A percentile compares a stretch with the other conserved stretches of the same genome.
Conservation (phyloP, 2,888 invertebrate species). For the Epinotia brunnichana region DNA sequence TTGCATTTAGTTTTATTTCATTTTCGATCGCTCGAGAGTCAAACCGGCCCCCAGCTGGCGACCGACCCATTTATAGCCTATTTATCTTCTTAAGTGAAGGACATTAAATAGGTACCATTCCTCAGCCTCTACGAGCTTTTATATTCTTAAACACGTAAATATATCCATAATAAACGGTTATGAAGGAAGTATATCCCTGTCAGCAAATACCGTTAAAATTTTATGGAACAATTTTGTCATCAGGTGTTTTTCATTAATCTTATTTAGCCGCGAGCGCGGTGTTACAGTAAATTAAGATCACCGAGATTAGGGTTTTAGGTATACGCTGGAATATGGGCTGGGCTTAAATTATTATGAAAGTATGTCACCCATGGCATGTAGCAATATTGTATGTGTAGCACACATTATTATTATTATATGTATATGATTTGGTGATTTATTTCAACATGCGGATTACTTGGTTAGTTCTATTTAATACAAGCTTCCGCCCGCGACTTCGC, state of each 20-base stretch:
- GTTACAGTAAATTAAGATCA: constrained; percentile 35
- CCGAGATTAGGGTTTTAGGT: constrained; percentile 17
- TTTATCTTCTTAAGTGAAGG: too few species aligned
- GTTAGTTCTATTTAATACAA: too few species aligned
- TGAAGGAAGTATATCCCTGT: not conserved
- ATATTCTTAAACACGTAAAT: not conserved
- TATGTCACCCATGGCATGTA: not conserved
- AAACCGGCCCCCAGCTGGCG: too few species aligned
- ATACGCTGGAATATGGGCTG: constrained; percentile 14
- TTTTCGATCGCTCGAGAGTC: too few species aligned
- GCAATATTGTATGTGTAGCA: not conserved
- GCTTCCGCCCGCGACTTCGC: too few species aligned
- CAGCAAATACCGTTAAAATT: not conserved
- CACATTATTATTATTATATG: not conserved
- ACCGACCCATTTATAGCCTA: too few species aligned
- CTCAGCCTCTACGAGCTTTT: not conserved
- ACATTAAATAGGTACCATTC: not conserved
- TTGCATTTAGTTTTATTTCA: too few species aligned
- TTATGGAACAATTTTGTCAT: constrained; percentile 1
- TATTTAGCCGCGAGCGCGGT: constrained; percentile 28
- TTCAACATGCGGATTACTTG: too few species aligned
- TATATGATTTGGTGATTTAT: too few species aligned
- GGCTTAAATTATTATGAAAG: constrained; percentile 5
- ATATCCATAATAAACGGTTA: not conserved
- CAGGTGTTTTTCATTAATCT: constrained; percentile 40